Evolutionary conservation across 2,797 vertebrate genomes (phyloP).

Genomic region (Parambassis ranga): DNA sequence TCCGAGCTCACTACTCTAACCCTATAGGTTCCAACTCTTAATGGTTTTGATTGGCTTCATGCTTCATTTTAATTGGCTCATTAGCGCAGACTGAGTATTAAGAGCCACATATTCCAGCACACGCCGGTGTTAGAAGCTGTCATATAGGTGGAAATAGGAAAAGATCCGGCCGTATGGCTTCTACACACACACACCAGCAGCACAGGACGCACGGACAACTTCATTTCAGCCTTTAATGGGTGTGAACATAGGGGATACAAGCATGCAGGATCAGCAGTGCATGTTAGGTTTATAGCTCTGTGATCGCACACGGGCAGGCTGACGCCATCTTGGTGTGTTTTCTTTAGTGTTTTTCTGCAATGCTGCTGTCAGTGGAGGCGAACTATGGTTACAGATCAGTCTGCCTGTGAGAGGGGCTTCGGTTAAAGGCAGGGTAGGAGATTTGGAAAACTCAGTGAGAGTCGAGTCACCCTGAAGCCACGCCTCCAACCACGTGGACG

Average conservation of each 20-base stretch:
- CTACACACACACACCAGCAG: neutral
- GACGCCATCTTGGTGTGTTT: too few species aligned
- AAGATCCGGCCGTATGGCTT: neutral
- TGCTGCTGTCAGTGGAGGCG: too few species aligned
- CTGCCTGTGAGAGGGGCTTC: too few species aligned
- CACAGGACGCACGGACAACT: neutral
- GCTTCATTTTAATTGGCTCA: constrained; percentile 63
- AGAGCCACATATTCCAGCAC: neutral
- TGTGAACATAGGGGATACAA: neutral
- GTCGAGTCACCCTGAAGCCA: too few species aligned
- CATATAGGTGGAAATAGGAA: neutral
- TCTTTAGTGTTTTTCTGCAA: too few species aligned
- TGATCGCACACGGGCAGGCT: too few species aligned
- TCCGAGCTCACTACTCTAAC: constrained; percentile 26
- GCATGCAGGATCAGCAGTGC: neutral
- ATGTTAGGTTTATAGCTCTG: too few species aligned
- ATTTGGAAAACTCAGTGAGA: too few species aligned
- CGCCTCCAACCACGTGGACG: too few species aligned
- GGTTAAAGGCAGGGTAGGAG: too few species aligned
- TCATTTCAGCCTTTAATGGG: neutral
- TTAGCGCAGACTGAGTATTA: constrained; percentile 42
- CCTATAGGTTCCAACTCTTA: constrained; percentile 38
- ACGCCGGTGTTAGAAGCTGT: too few species aligned
- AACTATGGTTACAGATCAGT: too few species aligned
- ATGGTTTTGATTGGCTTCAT: constrained; percentile 58